Evolutionary conservation across 2,797 vertebrate genomes (phyloP).

Genomic region (Dermochelys coriacea): DNA sequence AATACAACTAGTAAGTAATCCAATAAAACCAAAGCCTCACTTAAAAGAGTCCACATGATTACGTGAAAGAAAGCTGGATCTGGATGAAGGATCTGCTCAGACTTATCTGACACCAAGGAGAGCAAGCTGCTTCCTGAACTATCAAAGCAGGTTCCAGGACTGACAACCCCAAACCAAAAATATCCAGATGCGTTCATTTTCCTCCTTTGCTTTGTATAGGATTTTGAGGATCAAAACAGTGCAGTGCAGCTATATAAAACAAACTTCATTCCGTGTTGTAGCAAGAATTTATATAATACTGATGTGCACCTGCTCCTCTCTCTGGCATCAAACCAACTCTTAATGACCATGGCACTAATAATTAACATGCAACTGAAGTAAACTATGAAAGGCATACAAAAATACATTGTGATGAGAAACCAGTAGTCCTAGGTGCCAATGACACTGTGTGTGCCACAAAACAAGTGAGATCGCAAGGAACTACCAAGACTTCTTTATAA

Average conservation of each 20-base stretch:
- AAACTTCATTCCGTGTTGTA: not conserved
- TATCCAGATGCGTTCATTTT: not conserved
- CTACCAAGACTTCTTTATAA: not conserved
- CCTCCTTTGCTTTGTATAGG: not conserved
- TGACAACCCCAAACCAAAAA: not conserved
- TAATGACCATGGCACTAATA: not conserved
- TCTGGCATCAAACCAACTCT: not conserved
- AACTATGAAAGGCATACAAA: not conserved
- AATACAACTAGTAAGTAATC: not conserved
- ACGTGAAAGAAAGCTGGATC: conserved; percentile 14
- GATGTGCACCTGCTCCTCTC: not conserved
- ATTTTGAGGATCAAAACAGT: not conserved
- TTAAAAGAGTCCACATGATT: not conserved
- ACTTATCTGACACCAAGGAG: not conserved
- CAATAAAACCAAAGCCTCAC: conserved; percentile 6
- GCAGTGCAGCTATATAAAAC: not conserved
- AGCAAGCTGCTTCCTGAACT: not conserved
- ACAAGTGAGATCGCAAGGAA: not conserved
- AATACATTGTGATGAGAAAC: not conserved
- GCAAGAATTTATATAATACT: not conserved
- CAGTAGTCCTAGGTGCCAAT: not conserved
- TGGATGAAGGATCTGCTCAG: not conserved
- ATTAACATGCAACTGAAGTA: not conserved
- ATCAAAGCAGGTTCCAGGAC: not conserved
- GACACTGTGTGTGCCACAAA: not conserved